Evolutionary conservation across 1,140 invertebrate genomes (phyloP).

Genomic region (Lineus longissimus): DNA sequence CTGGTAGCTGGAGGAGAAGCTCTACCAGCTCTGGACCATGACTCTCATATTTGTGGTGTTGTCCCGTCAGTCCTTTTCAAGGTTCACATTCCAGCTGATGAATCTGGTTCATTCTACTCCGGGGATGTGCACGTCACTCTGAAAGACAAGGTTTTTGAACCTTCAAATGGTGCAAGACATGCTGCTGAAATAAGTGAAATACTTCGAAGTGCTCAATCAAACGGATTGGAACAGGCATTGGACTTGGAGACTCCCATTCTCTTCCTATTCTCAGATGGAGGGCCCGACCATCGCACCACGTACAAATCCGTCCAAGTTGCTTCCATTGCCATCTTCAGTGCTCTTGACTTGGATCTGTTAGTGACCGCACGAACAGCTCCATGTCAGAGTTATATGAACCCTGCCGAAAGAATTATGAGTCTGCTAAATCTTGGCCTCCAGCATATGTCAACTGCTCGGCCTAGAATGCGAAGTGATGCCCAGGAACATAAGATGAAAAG

Average conservation of each 20-base stretch:
- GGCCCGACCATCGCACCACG: conserved; percentile 20
- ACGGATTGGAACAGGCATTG: background rate
- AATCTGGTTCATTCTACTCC: background rate
- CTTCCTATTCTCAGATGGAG: conserved; percentile 19
- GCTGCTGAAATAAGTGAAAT: conserved; percentile 11
- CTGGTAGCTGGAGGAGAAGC: background rate
- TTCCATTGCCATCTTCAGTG: conserved; percentile 9
- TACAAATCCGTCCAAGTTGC: conserved; percentile 15
- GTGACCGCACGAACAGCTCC: conserved; percentile 17
- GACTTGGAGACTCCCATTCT: background rate
- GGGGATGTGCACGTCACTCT: background rate
- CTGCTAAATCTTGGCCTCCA: conserved; percentile 19
- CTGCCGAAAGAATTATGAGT: conserved; percentile 16
- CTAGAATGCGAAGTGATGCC: background rate
- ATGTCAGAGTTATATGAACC: conserved; percentile 19
- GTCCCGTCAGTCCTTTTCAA: background rate
- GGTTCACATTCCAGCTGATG: background rate
- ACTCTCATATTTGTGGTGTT: background rate
- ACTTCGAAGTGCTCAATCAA: conserved; percentile 2
- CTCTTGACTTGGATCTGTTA: conserved; percentile 19
- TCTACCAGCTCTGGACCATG: background rate
- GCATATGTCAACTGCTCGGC: conserved; percentile 9
- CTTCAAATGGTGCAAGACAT: conserved; percentile 16
- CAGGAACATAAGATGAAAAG: too few relatives aligned
- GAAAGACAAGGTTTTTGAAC: conserved; percentile 15